phyloP scores from a whole-genome alignment of 2,888 invertebrate species.

The Drosophila cyrtoloma region DNA sequence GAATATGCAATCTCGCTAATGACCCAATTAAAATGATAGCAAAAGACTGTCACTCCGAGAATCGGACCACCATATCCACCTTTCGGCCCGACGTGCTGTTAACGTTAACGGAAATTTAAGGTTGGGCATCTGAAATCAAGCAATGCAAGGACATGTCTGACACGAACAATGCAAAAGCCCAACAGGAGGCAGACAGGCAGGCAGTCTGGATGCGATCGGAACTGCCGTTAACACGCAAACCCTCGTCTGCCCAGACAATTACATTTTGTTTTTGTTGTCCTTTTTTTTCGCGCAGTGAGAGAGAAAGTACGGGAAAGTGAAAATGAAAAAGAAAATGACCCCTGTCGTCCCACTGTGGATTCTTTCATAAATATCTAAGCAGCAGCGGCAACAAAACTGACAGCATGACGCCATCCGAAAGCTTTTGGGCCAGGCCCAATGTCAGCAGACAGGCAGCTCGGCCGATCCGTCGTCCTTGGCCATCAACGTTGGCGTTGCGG shows the following conservation, averaged over 20 bases:
- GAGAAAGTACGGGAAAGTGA: conserved; percentile 32
- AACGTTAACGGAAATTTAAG: conserved; percentile 7
- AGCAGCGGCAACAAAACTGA: conserved; percentile 9
- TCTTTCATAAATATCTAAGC: conserved; percentile 75
- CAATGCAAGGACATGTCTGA: conserved; percentile 61
- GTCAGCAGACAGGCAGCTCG: conserved; percentile 6
- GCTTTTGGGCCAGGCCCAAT: conserved; percentile 38
- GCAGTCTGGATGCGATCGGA: not conserved
- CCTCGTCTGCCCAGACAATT: conserved; percentile 9
- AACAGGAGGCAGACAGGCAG: not conserved
- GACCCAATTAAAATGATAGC: conserved; percentile 74
- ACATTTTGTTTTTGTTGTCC: conserved; percentile 2
- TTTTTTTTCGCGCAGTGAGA: conserved; percentile 35
- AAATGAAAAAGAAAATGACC: conserved; percentile 18
- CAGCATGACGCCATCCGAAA: conserved; percentile 62
- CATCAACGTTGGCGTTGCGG: conserved; percentile 6
- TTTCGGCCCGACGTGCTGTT: not conserved
- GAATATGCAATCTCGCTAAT: conserved; percentile 71
- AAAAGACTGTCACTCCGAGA: conserved; percentile 51
- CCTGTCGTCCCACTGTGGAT: conserved; percentile 19
- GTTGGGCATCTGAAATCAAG: conserved; percentile 39
- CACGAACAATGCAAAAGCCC: conserved; percentile 28
- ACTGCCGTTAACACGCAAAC: conserved; percentile 47
- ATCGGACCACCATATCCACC: not conserved
- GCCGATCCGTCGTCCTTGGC: conserved; percentile 22